A percentile compares a stretch with the other conserved stretches of the same genome.
These are phyloP conservation scores for Tetrapedia diversipes DNA, from an alignment of 2,888 invertebrate species.

Conservation along the genomic window DNA sequence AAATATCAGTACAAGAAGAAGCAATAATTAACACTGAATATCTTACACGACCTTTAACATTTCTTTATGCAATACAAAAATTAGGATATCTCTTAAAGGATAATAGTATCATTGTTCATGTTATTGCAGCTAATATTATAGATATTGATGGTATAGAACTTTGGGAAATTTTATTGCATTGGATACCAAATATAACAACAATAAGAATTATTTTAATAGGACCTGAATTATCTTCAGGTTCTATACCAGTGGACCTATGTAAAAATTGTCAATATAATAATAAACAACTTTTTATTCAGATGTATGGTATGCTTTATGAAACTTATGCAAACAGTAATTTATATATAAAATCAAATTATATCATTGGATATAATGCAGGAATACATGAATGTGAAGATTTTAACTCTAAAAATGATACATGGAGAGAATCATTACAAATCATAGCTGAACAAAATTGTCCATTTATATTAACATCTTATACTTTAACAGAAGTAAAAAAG, in stretches of 20 bases:
- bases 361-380: conserved; percentile 76
- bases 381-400: conserved; percentile 72
- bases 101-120: conserved; percentile 71
- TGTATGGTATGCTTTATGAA: conserved; percentile 63
- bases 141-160: conserved; percentile 73
- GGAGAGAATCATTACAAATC: conserved; percentile 67
- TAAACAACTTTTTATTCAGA: conserved; percentile 63
- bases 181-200: conserved; percentile 69
- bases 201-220: conserved; percentile 76
- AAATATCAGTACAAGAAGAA: conserved; percentile 60
- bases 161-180: conserved; percentile 80
- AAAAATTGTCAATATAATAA: conserved; percentile 61
- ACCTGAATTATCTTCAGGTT: conserved; percentile 73
- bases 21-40: conserved; percentile 68
- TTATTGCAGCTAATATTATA: conserved; percentile 77
- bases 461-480: conserved; percentile 74
- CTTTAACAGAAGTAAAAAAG: conserved; percentile 65
- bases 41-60: conserved; percentile 75
- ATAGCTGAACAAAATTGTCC: conserved; percentile 72
- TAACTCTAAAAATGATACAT: conserved; percentile 70
- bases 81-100: conserved; percentile 46
- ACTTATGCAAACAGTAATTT: conserved; percentile 60
- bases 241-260: conserved; percentile 60
- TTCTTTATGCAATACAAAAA: conserved; percentile 72
- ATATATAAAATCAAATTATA: conserved; percentile 71